Evolutionary conservation across 2,888 invertebrate genomes (phyloP).

Genomic region (Notodonta dromedarius): DNA sequence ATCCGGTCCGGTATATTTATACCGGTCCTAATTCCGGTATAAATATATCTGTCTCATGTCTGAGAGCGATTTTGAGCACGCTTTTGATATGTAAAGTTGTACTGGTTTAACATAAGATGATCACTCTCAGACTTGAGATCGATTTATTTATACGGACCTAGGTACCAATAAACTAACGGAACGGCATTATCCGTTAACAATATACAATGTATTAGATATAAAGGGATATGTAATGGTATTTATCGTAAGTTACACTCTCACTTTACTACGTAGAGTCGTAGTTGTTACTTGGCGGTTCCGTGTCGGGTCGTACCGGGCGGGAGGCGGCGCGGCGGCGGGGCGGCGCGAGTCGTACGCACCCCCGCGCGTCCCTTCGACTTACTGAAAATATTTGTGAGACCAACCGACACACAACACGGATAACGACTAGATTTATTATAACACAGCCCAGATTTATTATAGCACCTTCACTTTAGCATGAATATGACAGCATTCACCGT

Average conservation of each 20-base stretch:
- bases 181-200: too few species aligned
- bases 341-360: conserved; percentile 9
- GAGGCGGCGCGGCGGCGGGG: neutral
- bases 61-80: too few species aligned
- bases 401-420: conserved; percentile 35
- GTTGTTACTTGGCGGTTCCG: conserved; percentile 30
- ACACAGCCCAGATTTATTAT: conserved; percentile 41
- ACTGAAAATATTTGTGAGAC: conserved; percentile 37
- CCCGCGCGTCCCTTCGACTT: conserved; percentile 17
- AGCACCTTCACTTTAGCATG: conserved; percentile 43
- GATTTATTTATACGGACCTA: too few species aligned
- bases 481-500: conserved; percentile 38
- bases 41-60: too few species aligned
- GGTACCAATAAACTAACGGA: too few species aligned
- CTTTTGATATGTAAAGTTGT: too few species aligned
- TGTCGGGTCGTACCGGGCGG: conserved; percentile 32
- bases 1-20: too few species aligned
- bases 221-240: conserved; percentile 33
- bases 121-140: too few species aligned
- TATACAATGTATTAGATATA: too few species aligned
- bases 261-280: conserved; percentile 37
- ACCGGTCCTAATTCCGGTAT: too few species aligned
- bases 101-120: too few species aligned
- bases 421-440: conserved; percentile 39
- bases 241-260: conserved; percentile 52